Base-by-base conservation (phyloP, 2,888 invertebrate species). In the Macrosoma leucophasiata region DNA sequence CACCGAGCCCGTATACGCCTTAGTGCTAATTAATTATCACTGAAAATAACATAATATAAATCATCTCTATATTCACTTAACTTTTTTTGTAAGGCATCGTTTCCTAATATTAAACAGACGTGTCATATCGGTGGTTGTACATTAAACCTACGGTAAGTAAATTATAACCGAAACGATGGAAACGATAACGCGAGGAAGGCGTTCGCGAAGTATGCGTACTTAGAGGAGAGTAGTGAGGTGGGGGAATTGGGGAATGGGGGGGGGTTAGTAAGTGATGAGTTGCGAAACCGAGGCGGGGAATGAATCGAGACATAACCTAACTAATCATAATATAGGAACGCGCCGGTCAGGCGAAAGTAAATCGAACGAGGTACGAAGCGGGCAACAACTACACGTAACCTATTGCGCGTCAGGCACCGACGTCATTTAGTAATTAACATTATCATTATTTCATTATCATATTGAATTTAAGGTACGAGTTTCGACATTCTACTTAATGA, bases 31-130 rank as follows among this genome's bases (percentile, higher is more conserved):
- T 69, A 58, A 61, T 68, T 78, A 81, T 78, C 71, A 79, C 75
- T 78, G 78, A 81, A 79, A 73, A 62, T 76, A 82, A 82, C 76
- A 74, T 68, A 81, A 77, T 72, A 77, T 78, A 77, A 77, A 77
- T 65, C 75, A 72, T 76, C 78, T 82, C 61, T 78, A 74, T 75
- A 76, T 73, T 73, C 68, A 77, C 77, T 79, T 74, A 78, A 75
- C 71, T 70, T 77, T 78, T n/a, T n/a, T 76, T 77, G 59, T 63
- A 79, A 79, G 78, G 79, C 81, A 77, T 76, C 76, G 52, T 76
- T 78, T 75, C 77, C 78, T 79, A 75, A 77, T 70, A 78, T 82
- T 81, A 79, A 76, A 75, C 72, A 69, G 67, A 70, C 68, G 76
- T 50, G 64, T 70, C 69, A 60, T 60, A 68, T 77, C 79, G 82